Percentiles rank a stretch among this genome's conserved stretches.
Conservation (phyloP, 2,113 vertebrate genomes). For the Anas platyrhynchos region DNA sequence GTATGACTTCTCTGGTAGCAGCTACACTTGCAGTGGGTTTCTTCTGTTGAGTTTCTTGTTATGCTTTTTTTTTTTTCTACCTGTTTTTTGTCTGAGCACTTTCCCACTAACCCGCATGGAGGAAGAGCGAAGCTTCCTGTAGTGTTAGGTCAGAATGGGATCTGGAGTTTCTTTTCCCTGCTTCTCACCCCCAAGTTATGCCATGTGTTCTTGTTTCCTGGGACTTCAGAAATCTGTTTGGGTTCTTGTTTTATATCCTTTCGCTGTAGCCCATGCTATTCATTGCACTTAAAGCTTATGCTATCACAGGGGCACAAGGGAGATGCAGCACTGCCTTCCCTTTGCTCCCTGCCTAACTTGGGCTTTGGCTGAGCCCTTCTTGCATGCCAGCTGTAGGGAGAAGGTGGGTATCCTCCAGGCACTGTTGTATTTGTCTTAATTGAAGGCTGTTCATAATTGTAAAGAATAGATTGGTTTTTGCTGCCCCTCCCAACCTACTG, state of each 20-base stretch:
- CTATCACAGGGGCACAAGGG: accelerated
- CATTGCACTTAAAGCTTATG: neutral
- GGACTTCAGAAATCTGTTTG: neutral
- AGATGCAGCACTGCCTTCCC: accelerated
- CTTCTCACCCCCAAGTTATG: neutral
- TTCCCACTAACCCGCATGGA: neutral
- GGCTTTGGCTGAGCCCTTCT: neutral
- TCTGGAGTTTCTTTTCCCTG: neutral
- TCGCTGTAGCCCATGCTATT: neutral
- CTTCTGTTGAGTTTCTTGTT: neutral
- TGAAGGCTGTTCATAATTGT: neutral
- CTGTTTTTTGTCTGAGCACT: neutral
- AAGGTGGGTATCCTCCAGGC: neutral
- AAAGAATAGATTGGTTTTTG: neutral
- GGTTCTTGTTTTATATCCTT: neutral
- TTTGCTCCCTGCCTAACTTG: neutral
- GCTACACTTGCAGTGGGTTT: neutral
- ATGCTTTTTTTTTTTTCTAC: too few species aligned
- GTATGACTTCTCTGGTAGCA: neutral
- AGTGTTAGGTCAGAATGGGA: neutral
- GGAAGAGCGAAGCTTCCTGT: neutral
- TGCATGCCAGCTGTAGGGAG: neutral
- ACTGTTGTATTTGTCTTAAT: neutral
- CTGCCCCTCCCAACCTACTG: accelerated
- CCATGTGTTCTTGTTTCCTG: neutral